phyloP scores from a whole-genome alignment of 1,140 invertebrate species.

The Saxidomus purpurata region DNA sequence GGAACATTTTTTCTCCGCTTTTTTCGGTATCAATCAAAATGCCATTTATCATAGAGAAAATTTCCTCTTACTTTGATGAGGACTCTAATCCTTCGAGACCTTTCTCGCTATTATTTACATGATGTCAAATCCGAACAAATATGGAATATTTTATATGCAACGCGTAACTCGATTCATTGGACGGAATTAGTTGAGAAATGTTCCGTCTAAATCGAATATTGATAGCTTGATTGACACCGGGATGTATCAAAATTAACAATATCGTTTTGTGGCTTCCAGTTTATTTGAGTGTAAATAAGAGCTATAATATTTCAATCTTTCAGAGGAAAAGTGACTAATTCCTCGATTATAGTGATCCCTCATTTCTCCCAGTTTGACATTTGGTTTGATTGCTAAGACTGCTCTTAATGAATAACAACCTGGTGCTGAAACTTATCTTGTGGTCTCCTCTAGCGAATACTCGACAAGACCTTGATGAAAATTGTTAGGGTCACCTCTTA shows the following conservation, averaged over 20 bases:
- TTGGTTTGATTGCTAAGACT: constrained; percentile 30
- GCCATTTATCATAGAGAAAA: constrained; percentile 27
- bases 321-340: constrained; percentile 64
- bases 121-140: constrained; percentile 64
- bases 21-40: constrained; percentile 29
- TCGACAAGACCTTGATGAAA: no score
- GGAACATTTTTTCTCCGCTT: not conserved
- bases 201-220: constrained; percentile 56
- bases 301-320: constrained; percentile 69
- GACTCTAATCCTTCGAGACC: constrained; percentile 30
- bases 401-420: not conserved
- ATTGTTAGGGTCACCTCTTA: no score
- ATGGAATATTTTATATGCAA: constrained; percentile 66
- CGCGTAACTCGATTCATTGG: constrained; percentile 47
- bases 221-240: constrained; percentile 63
- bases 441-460: no score
- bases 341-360: constrained; percentile 50
- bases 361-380: constrained; percentile 49
- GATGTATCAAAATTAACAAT: constrained; percentile 66
- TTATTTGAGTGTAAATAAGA: constrained; percentile 68
- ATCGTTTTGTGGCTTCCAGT: constrained; percentile 68
- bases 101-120: constrained; percentile 60
- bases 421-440: no score
- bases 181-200: constrained; percentile 42
- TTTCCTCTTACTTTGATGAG: constrained; percentile 50